phyloP scores from a whole-genome alignment of 2,797 vertebrate species.

The Anomalospiza imberbis region DNA sequence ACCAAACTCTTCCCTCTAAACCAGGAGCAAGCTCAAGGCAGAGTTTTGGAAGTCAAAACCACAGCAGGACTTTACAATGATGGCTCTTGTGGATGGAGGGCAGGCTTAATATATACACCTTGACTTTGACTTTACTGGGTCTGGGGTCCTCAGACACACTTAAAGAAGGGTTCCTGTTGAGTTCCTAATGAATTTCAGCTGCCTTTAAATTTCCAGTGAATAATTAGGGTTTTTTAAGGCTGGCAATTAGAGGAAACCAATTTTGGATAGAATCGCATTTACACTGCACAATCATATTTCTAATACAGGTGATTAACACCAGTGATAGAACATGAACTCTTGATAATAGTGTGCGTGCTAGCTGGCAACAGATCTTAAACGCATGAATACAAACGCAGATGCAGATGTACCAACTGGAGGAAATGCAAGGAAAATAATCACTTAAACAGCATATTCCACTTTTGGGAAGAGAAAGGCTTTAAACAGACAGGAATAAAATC shows the following conservation, averaged over 20 bases:
- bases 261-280: background rate
- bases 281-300: background rate
- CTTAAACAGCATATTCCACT: background rate
- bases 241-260: background rate
- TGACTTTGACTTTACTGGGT: background rate
- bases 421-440: background rate
- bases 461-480: background rate
- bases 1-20: background rate
- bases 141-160: background rate
- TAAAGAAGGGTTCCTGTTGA: background rate
- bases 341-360: background rate
- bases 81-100: background rate
- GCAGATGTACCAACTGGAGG: background rate
- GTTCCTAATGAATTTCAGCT: background rate
- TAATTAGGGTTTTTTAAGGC: background rate
- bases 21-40: background rate
- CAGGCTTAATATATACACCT: background rate
- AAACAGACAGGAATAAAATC: background rate
- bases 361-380: background rate
- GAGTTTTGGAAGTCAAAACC: background rate
- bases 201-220: background rate
- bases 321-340: background rate
- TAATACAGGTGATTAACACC: background rate
- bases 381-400: background rate
- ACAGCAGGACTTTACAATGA: accelerated